These are phyloP conservation scores for Temnothorax ravouxi DNA, from an alignment of 2,888 invertebrate genomes.

Conservation along the genomic window DNA sequence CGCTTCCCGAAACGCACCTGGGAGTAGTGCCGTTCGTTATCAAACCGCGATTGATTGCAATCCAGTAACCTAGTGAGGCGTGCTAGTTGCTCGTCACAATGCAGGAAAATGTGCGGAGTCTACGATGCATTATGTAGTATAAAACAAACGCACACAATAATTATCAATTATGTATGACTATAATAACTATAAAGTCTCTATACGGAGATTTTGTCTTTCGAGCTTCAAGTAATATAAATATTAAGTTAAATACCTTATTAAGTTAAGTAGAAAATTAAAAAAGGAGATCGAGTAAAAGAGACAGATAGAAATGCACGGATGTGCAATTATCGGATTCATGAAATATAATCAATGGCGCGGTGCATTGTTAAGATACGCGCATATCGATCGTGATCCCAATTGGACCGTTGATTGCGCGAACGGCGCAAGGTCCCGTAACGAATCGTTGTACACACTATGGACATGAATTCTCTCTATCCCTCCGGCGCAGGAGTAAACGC, in stretches of 20 bases:
- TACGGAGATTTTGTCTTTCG: background rate
- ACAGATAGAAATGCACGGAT: too few relatives aligned
- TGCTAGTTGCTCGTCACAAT: conserved; percentile 13
- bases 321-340: background rate
- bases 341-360: conserved; percentile 10
- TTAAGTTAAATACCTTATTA: background rate
- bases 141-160: background rate
- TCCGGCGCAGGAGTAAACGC: conserved; percentile 73
- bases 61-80: conserved; percentile 56
- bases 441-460: conserved; percentile 72
- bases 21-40: conserved; percentile 63
- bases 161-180: background rate
- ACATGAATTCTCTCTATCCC: conserved; percentile 68
- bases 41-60: conserved; percentile 48
- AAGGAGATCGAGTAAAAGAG: background rate
- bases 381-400: conserved; percentile 42
- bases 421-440: conserved; percentile 67
- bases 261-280: conserved; percentile 1
- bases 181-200: background rate
- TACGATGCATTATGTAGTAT: background rate
- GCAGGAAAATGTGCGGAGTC: conserved; percentile 17
- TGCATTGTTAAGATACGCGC: conserved; percentile 27
- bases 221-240: background rate
- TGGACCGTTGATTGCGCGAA: conserved; percentile 50
- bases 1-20: conserved; percentile 67